Evolutionary conservation across 1,140 invertebrate genomes (phyloP), one percentile per base, ranked within the genome.

Genomic region (Drosophila kepulauana): DNA sequence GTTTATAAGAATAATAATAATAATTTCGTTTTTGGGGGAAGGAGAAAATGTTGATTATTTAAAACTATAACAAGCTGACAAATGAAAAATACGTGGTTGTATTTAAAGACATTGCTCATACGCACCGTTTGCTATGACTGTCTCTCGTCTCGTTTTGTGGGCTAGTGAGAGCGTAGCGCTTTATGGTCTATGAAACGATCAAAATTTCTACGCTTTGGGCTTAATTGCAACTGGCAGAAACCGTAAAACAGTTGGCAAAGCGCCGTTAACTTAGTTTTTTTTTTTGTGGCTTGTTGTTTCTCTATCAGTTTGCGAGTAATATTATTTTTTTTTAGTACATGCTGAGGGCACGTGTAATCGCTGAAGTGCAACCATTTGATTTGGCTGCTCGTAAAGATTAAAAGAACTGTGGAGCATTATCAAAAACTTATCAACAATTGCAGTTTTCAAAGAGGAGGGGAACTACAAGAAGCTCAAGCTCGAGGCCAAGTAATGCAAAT

Each of bases 151-250:
- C 45, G 43, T 65, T 68, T 75, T 33, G 59, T 61, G 61, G 62
- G 75, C 56, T 45, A 62, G 71, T 58, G 43, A 75, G 72, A 70
- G 73, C 73, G 54, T 71, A 35, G 73, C 73, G 76, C 70, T 86
- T 86, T 85, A 86, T 86, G 82, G 82, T 86, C 79, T 85, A 85
- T 86, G 82, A 81, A 84, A 84, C 74, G 69, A 84, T 86, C 82
- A 77, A 86, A 84, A 85, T 85, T 84, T 84, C 78, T 78, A 78
- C 79, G 77, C 81, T 82, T 79, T 79, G 67, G 81, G 71, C 66
- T 82, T 82, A 82, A 82, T 82, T 84, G 80, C 82, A 62, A 70
- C 20, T 49, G 67, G 49, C 78, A 75, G 62, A 74, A 73, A 85
- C 75, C 75, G 79, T 85, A 85, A 85, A 87, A 87, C 82, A 85